These are phyloP conservation scores for Sterna hirundo DNA, from an alignment of 2,113 vertebrate genomes.

Conservation along the genomic window DNA sequence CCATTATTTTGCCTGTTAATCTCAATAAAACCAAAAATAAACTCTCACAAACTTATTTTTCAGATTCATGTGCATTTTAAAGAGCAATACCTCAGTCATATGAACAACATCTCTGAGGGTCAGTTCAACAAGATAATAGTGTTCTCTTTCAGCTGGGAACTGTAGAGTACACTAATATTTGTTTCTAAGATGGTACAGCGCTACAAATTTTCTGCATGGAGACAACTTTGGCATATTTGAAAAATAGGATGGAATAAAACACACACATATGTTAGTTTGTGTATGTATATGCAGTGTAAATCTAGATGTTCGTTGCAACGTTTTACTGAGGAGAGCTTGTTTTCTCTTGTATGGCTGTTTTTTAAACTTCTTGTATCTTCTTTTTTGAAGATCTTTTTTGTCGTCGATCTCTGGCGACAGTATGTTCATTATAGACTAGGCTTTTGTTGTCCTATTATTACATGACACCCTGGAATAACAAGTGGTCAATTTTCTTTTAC, in stretches of 20 bases:
- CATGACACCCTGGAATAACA: neutral
- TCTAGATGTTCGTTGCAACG: neutral
- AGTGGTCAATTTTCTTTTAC: constrained; percentile 20
- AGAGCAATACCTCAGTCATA: neutral
- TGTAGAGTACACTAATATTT: neutral
- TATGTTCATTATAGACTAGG: neutral
- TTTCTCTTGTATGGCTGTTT: neutral
- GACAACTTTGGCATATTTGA: neutral
- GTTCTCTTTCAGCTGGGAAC: neutral
- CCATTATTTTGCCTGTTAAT: neutral
- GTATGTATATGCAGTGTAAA: neutral
- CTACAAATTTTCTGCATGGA: neutral
- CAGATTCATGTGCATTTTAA: neutral
- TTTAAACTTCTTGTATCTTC: neutral
- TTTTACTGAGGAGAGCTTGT: neutral
- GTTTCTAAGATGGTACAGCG: neutral
- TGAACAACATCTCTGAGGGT: neutral
- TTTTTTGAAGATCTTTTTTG: neutral
- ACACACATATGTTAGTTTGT: neutral
- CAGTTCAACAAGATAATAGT: neutral
- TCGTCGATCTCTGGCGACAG: neutral
- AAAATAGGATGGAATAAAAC: neutral
- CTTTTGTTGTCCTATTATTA: neutral
- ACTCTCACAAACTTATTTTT: neutral
- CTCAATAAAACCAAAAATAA: neutral